Evolutionary conservation across 2,888 invertebrate species (phyloP), one percentile per base, ranked within the genome.

Genomic region (Pollenia amentaria): DNA sequence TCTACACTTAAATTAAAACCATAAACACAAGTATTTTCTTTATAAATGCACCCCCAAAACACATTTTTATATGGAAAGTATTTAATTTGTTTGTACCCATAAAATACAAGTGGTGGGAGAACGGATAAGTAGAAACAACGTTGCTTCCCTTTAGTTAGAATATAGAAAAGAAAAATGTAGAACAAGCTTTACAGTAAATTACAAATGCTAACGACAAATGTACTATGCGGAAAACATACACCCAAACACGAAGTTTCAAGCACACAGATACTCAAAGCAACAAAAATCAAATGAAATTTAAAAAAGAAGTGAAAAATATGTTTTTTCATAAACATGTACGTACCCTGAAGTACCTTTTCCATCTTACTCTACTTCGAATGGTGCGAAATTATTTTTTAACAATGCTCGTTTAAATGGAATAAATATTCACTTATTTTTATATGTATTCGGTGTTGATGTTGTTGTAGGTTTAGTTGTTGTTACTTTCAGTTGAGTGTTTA

Each of bases 331-430:
- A 73, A 65, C 65, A 73, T 65, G 40, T 57, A 73, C 73, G 40
- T 65, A 73, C 65, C 73, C 73, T 44, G 7, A 38, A 65, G 73
- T 72, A 73, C 48, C 42, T 70, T 62, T 29, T 55, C 11, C 29
- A 10, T 55, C 21, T 62, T 38, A 51, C 42, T 53, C 42, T 16
- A 51, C 18, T 70, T 53, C 12, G 38, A 51, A 70, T 51, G 42
- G 51, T 62, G 60, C 40, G 51, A 62, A 70, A 79, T 69, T 70
- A 70, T 70, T 70, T 81, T 84, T 57, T 72, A 65, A 70, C 70
- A 80, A 60, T 77, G 60, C 75, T 46, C 84, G 64, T 65, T 84
- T 77, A 81, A 85, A 70, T 65, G 85, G 65, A 80, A 81, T 76
- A 70, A 79, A 70, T 62, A 60, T 79, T 70, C 70, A 70, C 57